Evolutionary conservation across 37 sponge, comb jelly and placozoan species (phyloP).

Genomic region (Amphimedon queenslandica): DNA sequence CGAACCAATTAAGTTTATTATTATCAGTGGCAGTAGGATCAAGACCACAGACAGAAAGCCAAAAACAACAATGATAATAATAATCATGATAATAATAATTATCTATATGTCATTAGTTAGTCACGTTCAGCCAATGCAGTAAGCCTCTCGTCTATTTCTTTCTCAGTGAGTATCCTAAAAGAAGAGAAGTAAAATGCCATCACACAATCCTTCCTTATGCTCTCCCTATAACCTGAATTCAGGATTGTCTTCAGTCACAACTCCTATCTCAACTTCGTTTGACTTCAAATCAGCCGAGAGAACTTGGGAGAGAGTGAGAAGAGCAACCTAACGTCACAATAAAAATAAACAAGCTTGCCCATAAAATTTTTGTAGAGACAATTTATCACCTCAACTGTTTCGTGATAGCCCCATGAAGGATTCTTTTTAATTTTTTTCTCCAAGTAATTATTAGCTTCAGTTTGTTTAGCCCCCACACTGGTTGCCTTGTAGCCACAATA

Average conservation of each 20-base stretch:
- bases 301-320: slow-evolving; percentile 76
- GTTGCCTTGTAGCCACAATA: slow-evolving; percentile 97
- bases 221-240: slow-evolving; percentile 57
- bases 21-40: no score
- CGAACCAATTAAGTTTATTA: no score
- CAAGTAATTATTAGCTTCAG: slow-evolving; percentile 94
- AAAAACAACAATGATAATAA: no score
- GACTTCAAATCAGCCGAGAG: slow-evolving; percentile 93
- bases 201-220: not conserved
- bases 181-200: not conserved
- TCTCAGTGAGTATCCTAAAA: slow-evolving; percentile 62
- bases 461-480: slow-evolving; percentile 94
- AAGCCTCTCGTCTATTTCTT: slow-evolving; percentile 84
- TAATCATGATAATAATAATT: not conserved
- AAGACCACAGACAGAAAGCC: no score
- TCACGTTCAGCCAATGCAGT: slow-evolving; percentile 86
- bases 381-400: slow-evolving; percentile 63
- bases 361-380: not conserved
- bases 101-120: no score
- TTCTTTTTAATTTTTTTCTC: slow-evolving; percentile 99
- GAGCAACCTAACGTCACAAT: slow-evolving; percentile 61
- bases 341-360: not conserved
- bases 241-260: slow-evolving; percentile 85
- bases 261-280: slow-evolving; percentile 90
- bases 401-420: slow-evolving; percentile 51